Base-by-base conservation (phyloP, 1,140 invertebrate species). In the Elysia chlorotica region DNA sequence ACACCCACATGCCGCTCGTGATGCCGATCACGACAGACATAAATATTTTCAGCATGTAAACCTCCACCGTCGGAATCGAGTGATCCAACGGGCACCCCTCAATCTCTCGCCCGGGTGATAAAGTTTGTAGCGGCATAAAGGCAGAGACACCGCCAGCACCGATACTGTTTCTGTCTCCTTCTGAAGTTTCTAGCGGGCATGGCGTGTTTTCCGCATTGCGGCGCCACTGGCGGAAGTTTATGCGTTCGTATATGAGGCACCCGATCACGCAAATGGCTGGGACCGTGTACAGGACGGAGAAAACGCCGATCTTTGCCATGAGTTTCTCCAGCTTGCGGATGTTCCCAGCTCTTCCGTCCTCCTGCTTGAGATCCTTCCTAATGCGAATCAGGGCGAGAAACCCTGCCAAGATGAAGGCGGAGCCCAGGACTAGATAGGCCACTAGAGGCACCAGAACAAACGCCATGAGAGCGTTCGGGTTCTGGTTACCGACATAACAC, bases 301-400 rank as follows among this genome's bases (percentile, higher is more conserved):
- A 98, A 41, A 99, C 93, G 5, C 96, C 96, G 80, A 99, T 99
- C 75, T 97, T 92, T 73, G 98, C 95, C 97, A 99, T 84, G 62
- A 85, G 76, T 79, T 85, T 85, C 74, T 85, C 83, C 67, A 85
- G 76, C 75, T 85, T 85, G 68, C 84, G 73, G 72, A 84, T 85
- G 76, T 85, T 84, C 25, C 81, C 79, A 21, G 81, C 82, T 2
- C 56, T 66, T 5, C 74, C 71, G 33, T 84, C 83, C 38, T 83
- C 79, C n/a, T n/a, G n/a, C 77, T 97, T 98, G 92, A 98, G 95
- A 19, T 97, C 94, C 3, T 95, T 96, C 70, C 96, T 92, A 76
- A 99, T 98, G 37, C 95, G 91, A 83, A 97, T 96, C 0, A 99
- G 90, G 3, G 97, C 97, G 2, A 97, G 92, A 88, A 99, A 99